These are phyloP conservation scores for Gortyna flavago DNA, from an alignment of 2,888 invertebrate genomes.

Conservation along the genomic window DNA sequence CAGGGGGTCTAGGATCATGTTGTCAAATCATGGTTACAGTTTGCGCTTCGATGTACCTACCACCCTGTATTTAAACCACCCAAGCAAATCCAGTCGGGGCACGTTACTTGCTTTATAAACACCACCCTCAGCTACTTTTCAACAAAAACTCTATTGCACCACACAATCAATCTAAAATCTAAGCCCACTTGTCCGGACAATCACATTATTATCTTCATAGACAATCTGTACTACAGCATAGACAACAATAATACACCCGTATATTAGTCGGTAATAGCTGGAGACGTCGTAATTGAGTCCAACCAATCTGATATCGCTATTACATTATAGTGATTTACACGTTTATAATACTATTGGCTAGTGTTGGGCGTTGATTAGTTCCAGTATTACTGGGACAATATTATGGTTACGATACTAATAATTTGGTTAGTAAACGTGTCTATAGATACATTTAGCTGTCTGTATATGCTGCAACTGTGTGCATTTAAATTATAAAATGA, in stretches of 20 bases:
- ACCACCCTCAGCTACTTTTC: background rate
- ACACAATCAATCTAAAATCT: background rate
- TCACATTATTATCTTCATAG: constrained; percentile 47
- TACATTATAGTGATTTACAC: constrained; percentile 77
- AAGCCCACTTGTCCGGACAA: constrained; percentile 17
- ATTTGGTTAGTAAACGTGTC: constrained; percentile 3
- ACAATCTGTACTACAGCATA: constrained; percentile 57
- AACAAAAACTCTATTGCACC: background rate
- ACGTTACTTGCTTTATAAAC: background rate
- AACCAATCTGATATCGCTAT: constrained; percentile 78
- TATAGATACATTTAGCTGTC: background rate
- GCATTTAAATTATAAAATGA: background rate
- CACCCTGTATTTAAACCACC: background rate
- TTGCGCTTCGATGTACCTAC: no score
- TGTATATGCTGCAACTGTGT: background rate
- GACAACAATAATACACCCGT: constrained; percentile 76
- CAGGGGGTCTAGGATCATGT: background rate
- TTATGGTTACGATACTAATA: constrained; percentile 21
- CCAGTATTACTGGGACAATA: constrained; percentile 18
- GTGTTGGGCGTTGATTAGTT: constrained; percentile 63
- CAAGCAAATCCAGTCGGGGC: no score
- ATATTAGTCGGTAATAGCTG: constrained; percentile 82
- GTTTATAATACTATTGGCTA: constrained; percentile 67
- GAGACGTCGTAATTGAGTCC: constrained; percentile 81
- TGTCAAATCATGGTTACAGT: background rate